Evolutionary conservation across 2,113 vertebrate species (phyloP).

Genomic region (Macaca fascicularis): DNA sequence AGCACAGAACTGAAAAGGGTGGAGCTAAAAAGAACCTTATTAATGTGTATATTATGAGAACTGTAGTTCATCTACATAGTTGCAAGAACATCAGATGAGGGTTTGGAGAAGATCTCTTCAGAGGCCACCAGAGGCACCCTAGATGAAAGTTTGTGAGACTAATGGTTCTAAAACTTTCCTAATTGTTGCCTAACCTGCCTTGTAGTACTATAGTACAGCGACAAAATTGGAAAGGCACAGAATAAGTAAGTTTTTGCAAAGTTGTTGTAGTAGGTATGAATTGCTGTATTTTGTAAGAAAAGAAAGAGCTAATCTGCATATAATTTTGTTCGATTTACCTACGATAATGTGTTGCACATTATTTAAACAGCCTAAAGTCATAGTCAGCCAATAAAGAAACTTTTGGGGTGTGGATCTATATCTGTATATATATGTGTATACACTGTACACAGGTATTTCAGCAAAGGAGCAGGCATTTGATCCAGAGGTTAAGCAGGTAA

Average conservation of each 20-base stretch:
- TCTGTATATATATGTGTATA: neutral
- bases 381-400: neutral
- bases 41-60: neutral
- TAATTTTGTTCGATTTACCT: constrained; percentile 32
- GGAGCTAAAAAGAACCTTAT: neutral
- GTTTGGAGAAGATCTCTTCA: neutral
- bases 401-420: neutral
- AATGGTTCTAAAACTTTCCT: neutral
- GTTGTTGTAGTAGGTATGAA: neutral
- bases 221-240: neutral
- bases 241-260: constrained; percentile 24
- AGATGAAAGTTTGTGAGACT: neutral
- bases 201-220: neutral
- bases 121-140: neutral
- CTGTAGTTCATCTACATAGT: neutral
- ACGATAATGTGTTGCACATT: neutral
- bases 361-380: neutral
- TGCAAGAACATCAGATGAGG: neutral
- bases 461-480: neutral
- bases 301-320: neutral
- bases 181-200: neutral
- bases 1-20: neutral
- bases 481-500: neutral
- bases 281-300: constrained; percentile 43
- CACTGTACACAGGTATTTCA: neutral